A percentile compares a stretch with the other conserved stretches of the same genome.
These are phyloP conservation scores for Hoplodrina ambigua DNA, from an alignment of 2,888 invertebrate genomes.

Conservation along the genomic window DNA sequence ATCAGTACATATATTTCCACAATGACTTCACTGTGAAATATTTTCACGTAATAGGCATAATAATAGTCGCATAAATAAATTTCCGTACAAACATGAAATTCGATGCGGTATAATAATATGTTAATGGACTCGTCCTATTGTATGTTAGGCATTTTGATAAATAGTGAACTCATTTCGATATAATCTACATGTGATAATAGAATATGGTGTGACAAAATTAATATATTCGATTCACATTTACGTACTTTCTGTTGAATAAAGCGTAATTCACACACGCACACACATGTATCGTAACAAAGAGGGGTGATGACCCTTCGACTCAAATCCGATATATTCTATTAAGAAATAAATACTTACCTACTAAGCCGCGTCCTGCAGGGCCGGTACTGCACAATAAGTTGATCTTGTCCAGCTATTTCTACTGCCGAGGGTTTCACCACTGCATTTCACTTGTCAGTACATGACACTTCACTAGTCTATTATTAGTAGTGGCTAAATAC, in stretches of 20 bases:
- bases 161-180: constrained; percentile 2
- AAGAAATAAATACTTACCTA: too few relatives aligned
- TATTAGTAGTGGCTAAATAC: too few relatives aligned
- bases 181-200: background rate
- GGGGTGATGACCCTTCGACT: too few relatives aligned
- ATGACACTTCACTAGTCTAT: too few relatives aligned
- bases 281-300: too few relatives aligned
- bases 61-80: constrained; percentile 42
- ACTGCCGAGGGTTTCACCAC: too few relatives aligned
- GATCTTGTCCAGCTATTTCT: too few relatives aligned
- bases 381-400: too few relatives aligned
- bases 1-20: constrained; percentile 46
- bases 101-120: constrained; percentile 19
- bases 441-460: too few relatives aligned
- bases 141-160: constrained; percentile 26
- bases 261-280: background rate
- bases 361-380: too few relatives aligned
- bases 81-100: constrained; percentile 33
- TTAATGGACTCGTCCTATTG: constrained; percentile 21
- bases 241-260: background rate
- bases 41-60: constrained; percentile 56
- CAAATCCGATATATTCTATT: too few relatives aligned
- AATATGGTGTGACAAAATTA: constrained; percentile 8
- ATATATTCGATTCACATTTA: background rate
- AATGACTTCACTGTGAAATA: constrained; percentile 47